Conservation (phyloP, 1,140 invertebrate species). For the Globodera ellingtonae region DNA sequence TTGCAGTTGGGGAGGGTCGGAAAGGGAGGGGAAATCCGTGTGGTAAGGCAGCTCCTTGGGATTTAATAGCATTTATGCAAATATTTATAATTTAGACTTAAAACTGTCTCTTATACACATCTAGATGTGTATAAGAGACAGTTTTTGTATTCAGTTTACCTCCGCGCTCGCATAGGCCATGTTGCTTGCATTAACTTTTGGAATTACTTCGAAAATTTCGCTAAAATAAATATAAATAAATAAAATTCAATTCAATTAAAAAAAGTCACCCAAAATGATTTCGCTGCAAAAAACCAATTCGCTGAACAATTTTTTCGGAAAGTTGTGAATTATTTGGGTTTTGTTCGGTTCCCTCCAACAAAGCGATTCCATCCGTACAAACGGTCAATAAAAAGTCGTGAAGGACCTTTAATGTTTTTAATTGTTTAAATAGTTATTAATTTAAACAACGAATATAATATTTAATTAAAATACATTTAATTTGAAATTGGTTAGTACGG, state of each 20-base stretch:
- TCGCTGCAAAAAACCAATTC: slow-evolving; percentile 58
- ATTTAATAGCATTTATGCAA: not conserved
- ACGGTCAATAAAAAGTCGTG: slow-evolving; percentile 59
- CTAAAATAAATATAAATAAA: slow-evolving; percentile 33
- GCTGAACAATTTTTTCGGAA: slow-evolving; percentile 50
- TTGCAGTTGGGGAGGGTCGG: slow-evolving; percentile 58
- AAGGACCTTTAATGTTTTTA: slow-evolving; percentile 24
- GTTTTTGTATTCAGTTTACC: not conserved
- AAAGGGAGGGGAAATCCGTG: slow-evolving; percentile 60
- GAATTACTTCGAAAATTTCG: slow-evolving; percentile 55
- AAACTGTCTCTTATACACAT: too few relatives aligned
- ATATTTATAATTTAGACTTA: too few relatives aligned
- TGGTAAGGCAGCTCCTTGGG: slow-evolving; percentile 57
- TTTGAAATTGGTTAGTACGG: too few relatives aligned
- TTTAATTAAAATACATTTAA: too few relatives aligned
- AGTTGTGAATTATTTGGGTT: slow-evolving; percentile 33
- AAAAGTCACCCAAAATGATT: slow-evolving; percentile 59
- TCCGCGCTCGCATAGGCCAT: slow-evolving; percentile 56
- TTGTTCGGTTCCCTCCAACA: slow-evolving; percentile 41
- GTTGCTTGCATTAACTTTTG: slow-evolving; percentile 57
- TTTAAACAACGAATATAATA: too few relatives aligned
- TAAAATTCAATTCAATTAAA: not conserved
- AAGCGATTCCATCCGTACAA: slow-evolving; percentile 57
- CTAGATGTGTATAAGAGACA: too few relatives aligned
- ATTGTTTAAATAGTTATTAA: not conserved